phyloP scores from a whole-genome alignment of 1,140 invertebrate genomes.

The Linepithema humile region DNA sequence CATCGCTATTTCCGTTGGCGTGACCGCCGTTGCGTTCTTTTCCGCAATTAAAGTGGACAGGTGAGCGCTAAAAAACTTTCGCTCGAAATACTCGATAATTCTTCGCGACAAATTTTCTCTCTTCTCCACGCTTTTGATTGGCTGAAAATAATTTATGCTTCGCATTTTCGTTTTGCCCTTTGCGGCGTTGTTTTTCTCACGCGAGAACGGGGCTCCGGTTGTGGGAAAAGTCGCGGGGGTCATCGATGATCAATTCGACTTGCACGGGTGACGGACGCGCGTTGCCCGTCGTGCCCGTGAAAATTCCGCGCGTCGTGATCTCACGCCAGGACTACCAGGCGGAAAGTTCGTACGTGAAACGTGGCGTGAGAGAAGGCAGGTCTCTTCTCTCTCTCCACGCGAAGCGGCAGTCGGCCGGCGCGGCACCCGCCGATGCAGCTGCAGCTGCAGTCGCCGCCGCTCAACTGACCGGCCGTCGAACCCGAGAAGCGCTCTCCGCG shows the following conservation, averaged over 20 bases:
- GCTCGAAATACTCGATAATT: background rate
- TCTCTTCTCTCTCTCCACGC: too few relatives aligned
- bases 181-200: background rate
- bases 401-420: background rate
- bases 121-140: too few relatives aligned
- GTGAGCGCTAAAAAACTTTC: background rate
- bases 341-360: constrained; percentile 28
- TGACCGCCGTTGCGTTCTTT: background rate
- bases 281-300: background rate
- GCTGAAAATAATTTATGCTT: too few relatives aligned
- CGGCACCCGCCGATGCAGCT: background rate
- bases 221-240: constrained; percentile 16
- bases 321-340: background rate
- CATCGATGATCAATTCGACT: constrained; percentile 1
- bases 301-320: constrained; percentile 14
- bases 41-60: background rate
- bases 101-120: background rate
- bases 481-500: constrained; percentile 75
- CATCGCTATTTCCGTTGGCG: constrained; percentile 26
- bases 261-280: constrained; percentile 13
- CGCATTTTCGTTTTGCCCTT: too few relatives aligned
- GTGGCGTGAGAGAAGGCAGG: background rate
- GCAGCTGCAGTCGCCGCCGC: background rate
- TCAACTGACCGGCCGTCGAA: constrained; percentile 82
- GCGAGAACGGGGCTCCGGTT: background rate